These are phyloP conservation scores for Siniperca knerii DNA, from an alignment of 2,113 vertebrate species.

Conservation along the genomic window DNA sequence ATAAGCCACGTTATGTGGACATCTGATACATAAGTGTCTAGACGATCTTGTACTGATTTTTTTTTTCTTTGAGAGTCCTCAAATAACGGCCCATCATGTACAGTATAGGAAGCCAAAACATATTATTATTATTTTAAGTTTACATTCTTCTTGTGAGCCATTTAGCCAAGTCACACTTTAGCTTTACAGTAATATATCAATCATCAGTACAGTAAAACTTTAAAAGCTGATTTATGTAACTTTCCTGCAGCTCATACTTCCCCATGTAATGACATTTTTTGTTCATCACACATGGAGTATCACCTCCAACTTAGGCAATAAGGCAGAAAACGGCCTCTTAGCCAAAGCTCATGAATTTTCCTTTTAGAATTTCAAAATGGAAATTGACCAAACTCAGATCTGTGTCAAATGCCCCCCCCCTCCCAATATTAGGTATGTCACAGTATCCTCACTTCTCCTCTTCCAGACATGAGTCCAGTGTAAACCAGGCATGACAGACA, in stretches of 20 bases:
- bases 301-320: not conserved
- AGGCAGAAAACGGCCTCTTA: not conserved
- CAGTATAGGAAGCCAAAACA: not conserved
- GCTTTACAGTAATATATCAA: slow-evolving; percentile 9
- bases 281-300: not conserved
- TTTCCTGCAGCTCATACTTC: slow-evolving; percentile 23
- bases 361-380: not conserved
- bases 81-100: not conserved
- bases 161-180: slow-evolving; percentile 2
- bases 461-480: slow-evolving; percentile 75
- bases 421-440: slow-evolving; percentile 39
- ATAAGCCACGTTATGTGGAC: slow-evolving; percentile 72
- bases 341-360: not conserved
- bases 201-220: not conserved
- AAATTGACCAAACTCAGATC: slow-evolving; percentile 21
- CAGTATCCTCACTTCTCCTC: slow-evolving; percentile 66
- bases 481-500: slow-evolving; percentile 76
- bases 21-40: slow-evolving; percentile 75
- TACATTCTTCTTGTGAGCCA: not conserved
- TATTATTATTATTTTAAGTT: slow-evolving; percentile 1
- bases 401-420: not conserved
- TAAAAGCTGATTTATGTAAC: slow-evolving; percentile 7
- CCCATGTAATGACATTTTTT: not conserved
- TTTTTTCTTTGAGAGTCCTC: slow-evolving; percentile 6
- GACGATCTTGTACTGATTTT: slow-evolving; percentile 53